phyloP scores from a whole-genome alignment of 1,140 invertebrate genomes.

The Polypedilum pembai region DNA sequence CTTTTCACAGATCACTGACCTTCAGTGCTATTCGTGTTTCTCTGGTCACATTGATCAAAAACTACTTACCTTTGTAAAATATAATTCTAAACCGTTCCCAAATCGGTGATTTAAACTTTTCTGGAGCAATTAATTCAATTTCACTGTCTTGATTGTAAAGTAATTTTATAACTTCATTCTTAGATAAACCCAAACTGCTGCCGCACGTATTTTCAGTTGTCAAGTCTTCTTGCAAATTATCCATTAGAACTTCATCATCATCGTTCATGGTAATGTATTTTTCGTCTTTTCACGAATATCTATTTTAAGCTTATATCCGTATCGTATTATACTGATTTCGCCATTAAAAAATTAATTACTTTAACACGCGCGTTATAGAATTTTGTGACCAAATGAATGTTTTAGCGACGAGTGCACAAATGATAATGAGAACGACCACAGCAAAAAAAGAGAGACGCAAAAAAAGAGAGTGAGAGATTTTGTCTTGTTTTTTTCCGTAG shows the following conservation, averaged over 20 bases:
- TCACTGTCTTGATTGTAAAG: neutral
- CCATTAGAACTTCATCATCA: conserved; percentile 18
- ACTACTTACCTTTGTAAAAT: neutral
- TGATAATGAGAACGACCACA: neutral
- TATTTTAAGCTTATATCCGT: neutral
- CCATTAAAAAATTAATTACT: conserved; percentile 8
- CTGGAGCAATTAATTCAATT: neutral
- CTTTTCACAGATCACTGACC: conserved; percentile 26
- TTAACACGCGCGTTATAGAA: conserved; percentile 1
- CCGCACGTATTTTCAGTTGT: neutral
- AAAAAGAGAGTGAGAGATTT: conserved; percentile 8
- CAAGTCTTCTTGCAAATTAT: neutral
- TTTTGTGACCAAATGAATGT: conserved; percentile 2
- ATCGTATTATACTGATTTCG: neutral
- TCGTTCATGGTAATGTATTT: neutral
- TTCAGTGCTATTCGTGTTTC: neutral
- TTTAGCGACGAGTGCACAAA: neutral
- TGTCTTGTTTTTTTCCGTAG: neutral
- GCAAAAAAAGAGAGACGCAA: neutral
- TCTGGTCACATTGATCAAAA: conserved; percentile 2
- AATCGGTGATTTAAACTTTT: conserved; percentile 9
- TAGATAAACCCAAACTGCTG: neutral
- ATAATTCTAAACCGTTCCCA: conserved; percentile 6
- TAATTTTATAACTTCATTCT: conserved; percentile 23
- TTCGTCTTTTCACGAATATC: neutral